Conservation (phyloP, 2,888 invertebrate species). For the Leptinotarsa rubiginosa region DNA sequence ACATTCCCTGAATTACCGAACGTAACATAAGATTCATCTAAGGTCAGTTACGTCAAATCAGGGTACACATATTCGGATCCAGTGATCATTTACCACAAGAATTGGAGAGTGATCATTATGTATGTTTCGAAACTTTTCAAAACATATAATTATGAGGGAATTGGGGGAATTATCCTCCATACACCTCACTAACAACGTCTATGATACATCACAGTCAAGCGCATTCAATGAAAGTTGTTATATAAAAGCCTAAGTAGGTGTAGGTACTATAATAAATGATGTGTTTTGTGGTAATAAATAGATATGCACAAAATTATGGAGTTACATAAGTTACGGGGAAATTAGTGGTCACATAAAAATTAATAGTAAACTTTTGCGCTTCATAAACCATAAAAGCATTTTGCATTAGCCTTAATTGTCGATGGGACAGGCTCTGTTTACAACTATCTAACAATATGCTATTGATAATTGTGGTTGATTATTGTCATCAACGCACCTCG, state of each 20-base stretch:
- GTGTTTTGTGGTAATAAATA: constrained; percentile 36
- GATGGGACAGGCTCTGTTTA: background rate
- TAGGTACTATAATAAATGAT: constrained; percentile 37
- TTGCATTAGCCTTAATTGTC: constrained; percentile 9
- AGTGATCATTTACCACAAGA: too few relatives aligned
- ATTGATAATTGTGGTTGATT: background rate
- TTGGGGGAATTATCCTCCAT: background rate
- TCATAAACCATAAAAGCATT: constrained; percentile 2
- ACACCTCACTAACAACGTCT: background rate
- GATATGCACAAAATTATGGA: constrained; percentile 34
- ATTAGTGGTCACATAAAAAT: constrained; percentile 18
- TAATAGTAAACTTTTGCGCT: background rate
- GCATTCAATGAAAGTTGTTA: constrained; percentile 25
- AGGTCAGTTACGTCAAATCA: too few relatives aligned
- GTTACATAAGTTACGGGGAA: constrained; percentile 27
- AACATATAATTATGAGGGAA: too few relatives aligned
- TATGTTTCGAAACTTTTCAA: too few relatives aligned
- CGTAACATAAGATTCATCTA: too few relatives aligned
- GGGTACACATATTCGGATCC: too few relatives aligned
- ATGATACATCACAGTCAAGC: constrained; percentile 7
- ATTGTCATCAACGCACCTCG: background rate
- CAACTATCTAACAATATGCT: constrained; percentile 3
- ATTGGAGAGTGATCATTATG: too few relatives aligned
- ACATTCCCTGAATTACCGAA: too few relatives aligned
- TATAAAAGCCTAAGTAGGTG: constrained; percentile 31